A percentile compares a stretch with the other conserved stretches of the same genome.
These are phyloP conservation scores for Lethrus apterus DNA, from an alignment of 1,140 invertebrate genomes.

Conservation along the genomic window DNA sequence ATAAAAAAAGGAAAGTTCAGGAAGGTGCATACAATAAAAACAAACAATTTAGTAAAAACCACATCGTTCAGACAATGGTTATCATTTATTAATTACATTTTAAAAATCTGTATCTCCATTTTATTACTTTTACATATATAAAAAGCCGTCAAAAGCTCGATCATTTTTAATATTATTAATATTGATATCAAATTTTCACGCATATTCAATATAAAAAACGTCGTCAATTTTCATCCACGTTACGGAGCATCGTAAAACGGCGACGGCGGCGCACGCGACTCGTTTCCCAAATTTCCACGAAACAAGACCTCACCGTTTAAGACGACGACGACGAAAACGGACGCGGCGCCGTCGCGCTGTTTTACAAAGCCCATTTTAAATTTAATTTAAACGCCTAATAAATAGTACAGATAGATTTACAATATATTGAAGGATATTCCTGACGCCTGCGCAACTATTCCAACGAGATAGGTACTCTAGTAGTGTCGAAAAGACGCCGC, in stretches of 20 bases:
- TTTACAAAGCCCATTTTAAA: constrained; percentile 16
- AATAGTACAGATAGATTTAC: constrained; percentile 36
- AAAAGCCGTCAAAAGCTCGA: constrained; percentile 43
- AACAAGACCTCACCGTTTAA: background rate
- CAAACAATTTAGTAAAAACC: constrained; percentile 20
- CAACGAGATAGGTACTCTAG: constrained; percentile 41
- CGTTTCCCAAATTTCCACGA: background rate
- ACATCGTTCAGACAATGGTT: constrained; percentile 35
- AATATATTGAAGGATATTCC: constrained; percentile 32
- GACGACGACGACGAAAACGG: background rate
- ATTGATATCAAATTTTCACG: constrained; percentile 41
- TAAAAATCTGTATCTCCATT: constrained; percentile 40
- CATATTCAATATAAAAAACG: constrained; percentile 35
- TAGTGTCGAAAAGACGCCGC: constrained; percentile 24
- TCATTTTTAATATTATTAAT: constrained; percentile 40
- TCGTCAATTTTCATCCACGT: constrained; percentile 34
- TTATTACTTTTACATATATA: constrained; percentile 40
- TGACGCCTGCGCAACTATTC: constrained; percentile 31
- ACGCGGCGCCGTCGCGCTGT: constrained; percentile 15
- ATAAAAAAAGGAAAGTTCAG: background rate
- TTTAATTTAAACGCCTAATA: constrained; percentile 10
- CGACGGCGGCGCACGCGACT: constrained; percentile 12
- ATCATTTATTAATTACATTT: constrained; percentile 37
- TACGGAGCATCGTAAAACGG: constrained; percentile 17
- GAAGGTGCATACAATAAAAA: constrained; percentile 9